Conservation (phyloP, 2,113 vertebrate genomes). For the Narcine bancroftii region DNA sequence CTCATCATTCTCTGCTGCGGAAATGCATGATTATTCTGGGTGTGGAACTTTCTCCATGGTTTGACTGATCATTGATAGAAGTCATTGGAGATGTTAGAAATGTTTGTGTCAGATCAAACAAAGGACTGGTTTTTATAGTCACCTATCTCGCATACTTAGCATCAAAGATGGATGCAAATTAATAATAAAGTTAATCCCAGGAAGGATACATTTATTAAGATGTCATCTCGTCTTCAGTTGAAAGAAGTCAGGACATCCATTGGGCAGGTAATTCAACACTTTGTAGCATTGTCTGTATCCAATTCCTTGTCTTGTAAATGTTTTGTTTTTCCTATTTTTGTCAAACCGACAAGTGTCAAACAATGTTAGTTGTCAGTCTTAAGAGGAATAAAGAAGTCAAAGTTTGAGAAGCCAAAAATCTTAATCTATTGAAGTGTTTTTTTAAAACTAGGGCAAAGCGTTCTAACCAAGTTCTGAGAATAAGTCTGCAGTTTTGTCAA, state of each 20-base stretch:
- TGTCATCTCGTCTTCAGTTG: neutral
- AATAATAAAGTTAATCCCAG: neutral
- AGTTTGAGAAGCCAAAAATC: neutral
- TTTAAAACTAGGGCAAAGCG: neutral
- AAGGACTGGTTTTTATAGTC: neutral
- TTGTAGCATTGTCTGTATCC: neutral
- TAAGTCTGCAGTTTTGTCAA: neutral
- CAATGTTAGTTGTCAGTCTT: neutral
- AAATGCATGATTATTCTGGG: too few relatives aligned
- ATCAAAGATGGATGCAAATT: neutral
- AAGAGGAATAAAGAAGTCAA: neutral
- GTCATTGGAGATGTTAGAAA: neutral
- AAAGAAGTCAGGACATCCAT: neutral
- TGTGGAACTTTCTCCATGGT: neutral
- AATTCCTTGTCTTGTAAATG: neutral
- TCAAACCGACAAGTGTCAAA: neutral
- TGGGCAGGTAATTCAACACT: neutral
- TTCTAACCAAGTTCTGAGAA: neutral
- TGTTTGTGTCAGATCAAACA: neutral
- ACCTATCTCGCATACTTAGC: neutral
- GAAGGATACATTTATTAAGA: neutral
- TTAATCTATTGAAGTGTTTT: too few relatives aligned
- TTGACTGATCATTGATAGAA: neutral
- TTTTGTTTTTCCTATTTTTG: neutral
- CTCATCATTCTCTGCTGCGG: too few relatives aligned